Conservation (phyloP, 2,888 invertebrate species). For the Priocnemis perturbator region DNA sequence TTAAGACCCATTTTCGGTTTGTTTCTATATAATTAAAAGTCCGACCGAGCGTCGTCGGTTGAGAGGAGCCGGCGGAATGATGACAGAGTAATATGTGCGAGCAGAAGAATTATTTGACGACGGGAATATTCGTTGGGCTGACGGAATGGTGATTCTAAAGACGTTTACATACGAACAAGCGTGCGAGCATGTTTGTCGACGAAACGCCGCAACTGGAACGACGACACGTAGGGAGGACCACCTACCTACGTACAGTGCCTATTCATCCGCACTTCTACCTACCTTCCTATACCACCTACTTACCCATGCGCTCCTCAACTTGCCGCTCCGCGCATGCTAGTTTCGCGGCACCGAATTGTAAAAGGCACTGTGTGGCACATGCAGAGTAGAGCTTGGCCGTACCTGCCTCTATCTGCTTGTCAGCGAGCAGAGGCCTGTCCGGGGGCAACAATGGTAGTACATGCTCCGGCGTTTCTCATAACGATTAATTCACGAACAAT, state of each 20-base stretch:
- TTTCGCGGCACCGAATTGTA: conserved; percentile 55
- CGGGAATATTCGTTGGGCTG: too few relatives aligned
- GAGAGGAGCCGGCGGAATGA: too few relatives aligned
- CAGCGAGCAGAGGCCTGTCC: conserved; percentile 20
- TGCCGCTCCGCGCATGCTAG: conserved; percentile 26
- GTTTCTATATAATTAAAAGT: too few relatives aligned
- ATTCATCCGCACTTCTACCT: conserved; percentile 32
- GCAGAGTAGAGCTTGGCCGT: conserved; percentile 34
- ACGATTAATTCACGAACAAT: conserved; percentile 68
- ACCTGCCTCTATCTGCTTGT: conserved; percentile 12
- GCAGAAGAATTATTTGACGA: too few relatives aligned
- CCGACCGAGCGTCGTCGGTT: too few relatives aligned
- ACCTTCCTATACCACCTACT: conserved; percentile 27
- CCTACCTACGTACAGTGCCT: conserved; percentile 39
- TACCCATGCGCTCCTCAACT: conserved; percentile 18
- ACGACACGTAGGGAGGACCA: conserved; percentile 47
- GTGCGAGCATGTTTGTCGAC: too few relatives aligned
- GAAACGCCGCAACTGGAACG: neutral
- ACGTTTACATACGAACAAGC: too few relatives aligned
- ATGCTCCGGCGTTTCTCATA: conserved; percentile 63
- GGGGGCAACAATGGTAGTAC: conserved; percentile 40
- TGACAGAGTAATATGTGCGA: too few relatives aligned
- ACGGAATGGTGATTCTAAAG: too few relatives aligned
- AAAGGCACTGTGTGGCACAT: conserved; percentile 59
- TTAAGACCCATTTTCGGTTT: too few relatives aligned